Evolutionary conservation across 2,888 invertebrate species (phyloP), one percentile per base, ranked within the genome.

Genomic region (Galeruca laticollis): DNA sequence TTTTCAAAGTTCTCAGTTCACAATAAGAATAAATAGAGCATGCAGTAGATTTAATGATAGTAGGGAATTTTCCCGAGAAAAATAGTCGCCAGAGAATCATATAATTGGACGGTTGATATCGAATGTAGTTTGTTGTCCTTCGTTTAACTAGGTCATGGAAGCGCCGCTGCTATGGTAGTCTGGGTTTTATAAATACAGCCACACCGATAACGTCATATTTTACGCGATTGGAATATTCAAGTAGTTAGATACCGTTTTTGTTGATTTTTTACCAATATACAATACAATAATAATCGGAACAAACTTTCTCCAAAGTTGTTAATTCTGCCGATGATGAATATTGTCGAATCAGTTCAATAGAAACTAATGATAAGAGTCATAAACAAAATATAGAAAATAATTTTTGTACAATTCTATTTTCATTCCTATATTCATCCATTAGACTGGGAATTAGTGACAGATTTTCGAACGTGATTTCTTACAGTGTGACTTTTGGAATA

Each of bases 101-200:
- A 31, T 13, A 52, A 52, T 52, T 21, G 13, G 9, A 26, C 26
- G 2, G 13, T 31, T 26, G 13, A 52, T 52, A 52, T 26, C 2
- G 13, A 52, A 11, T 26, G 31, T n/a, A 54, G 54, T 31, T 54
- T 54, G 31, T 54, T 18, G 54, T 54, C 54, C 54, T 54, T 54
- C 8, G 31, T 31, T 13, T 11, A 54, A 54, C 26, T 54, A 15
- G 54, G 54, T 54, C 54, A 54, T n/a, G 13, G 26, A 31, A 54
- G 54, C 15, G 31, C 15, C 31, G 54, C n/a, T 31, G 31, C 8
- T 6, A 54, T 54, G n/a, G n/a, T 13, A 54, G 54, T 54, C n/a
- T 54, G 26, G 31, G 15, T 54, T 31, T 54, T 26, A 31, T 31
- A 20, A 18, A 49, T 20, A 49, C 6, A 49, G 49, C 18, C 18